Percentiles rank a stretch among this genome's conserved stretches.
phyloP scores from a whole-genome alignment of 2,888 invertebrate genomes.

The Drosophila infuscata region DNA sequence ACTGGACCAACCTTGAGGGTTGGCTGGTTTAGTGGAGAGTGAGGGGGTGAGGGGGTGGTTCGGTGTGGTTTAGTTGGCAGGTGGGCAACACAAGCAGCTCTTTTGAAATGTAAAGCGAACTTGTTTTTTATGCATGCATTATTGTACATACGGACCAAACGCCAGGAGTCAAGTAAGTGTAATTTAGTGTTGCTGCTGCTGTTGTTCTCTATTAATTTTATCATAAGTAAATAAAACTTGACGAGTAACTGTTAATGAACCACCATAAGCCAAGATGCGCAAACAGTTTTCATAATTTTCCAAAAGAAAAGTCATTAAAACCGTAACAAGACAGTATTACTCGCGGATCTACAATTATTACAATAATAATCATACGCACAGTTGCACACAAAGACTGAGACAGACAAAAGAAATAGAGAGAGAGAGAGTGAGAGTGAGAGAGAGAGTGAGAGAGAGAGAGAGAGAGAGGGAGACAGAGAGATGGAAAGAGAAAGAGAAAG shows the following conservation, averaged over 20 bases:
- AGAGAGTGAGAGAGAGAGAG: background rate
- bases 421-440: background rate
- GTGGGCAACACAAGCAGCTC: slow-evolving; percentile 59
- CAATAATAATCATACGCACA: slow-evolving; percentile 79
- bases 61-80: slow-evolving; percentile 3
- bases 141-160: slow-evolving; percentile 54
- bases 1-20: slow-evolving; percentile 25
- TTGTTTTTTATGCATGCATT: slow-evolving; percentile 71
- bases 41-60: background rate
- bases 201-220: slow-evolving; percentile 38
- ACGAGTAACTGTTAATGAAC: slow-evolving; percentile 61
- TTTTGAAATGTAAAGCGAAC: slow-evolving; percentile 79
- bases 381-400: slow-evolving; percentile 46
- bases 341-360: slow-evolving; percentile 57
- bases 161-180: slow-evolving; percentile 40
- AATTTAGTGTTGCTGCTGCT: slow-evolving; percentile 3
- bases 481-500: background rate
- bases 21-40: background rate
- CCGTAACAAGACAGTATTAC: slow-evolving; percentile 25
- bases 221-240: slow-evolving; percentile 62
- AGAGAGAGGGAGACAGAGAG: background rate
- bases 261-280: slow-evolving; percentile 62
- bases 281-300: slow-evolving; percentile 53
- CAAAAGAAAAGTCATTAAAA: slow-evolving; percentile 72
- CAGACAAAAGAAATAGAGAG: background rate